Percentiles rank a stretch among this genome's conserved stretches.
phyloP scores from a whole-genome alignment of 1,140 invertebrate genomes.

The Daktulosphaira vitifoliae region DNA sequence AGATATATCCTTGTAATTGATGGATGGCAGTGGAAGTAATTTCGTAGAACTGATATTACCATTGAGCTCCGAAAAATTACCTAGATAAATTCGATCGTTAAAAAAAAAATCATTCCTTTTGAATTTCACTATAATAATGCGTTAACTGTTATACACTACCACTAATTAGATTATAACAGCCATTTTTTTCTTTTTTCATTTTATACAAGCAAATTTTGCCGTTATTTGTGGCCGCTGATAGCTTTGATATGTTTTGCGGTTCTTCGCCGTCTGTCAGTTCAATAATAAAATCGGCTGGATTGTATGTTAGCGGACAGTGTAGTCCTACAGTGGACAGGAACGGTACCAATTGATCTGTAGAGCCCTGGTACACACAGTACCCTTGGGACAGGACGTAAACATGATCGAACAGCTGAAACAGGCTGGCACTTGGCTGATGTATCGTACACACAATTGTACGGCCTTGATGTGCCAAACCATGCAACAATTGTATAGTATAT shows the following conservation, averaged over 20 bases:
- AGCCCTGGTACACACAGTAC: slow-evolving; percentile 66
- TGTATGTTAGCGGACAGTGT: slow-evolving; percentile 68
- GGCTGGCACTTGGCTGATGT: slow-evolving; percentile 70
- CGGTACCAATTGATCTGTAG: slow-evolving; percentile 56
- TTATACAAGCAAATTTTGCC: slow-evolving; percentile 38
- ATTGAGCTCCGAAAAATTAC: slow-evolving; percentile 3
- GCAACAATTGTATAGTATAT: slow-evolving; percentile 54
- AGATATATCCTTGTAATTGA: slow-evolving; percentile 9
- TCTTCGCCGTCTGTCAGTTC: slow-evolving; percentile 40
- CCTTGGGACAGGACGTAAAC: slow-evolving; percentile 59
- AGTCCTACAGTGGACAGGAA: slow-evolving; percentile 57
- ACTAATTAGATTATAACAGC: too few species aligned
- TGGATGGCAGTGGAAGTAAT: slow-evolving; percentile 11
- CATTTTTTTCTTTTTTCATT: neutral
- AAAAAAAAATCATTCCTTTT: too few species aligned
- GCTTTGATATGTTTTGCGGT: slow-evolving; percentile 37
- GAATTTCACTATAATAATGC: neutral
- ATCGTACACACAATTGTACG: slow-evolving; percentile 73
- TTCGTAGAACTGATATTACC: neutral
- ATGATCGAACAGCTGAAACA: slow-evolving; percentile 68
- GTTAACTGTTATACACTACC: too few species aligned
- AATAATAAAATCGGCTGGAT: slow-evolving; percentile 63
- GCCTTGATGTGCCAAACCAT: slow-evolving; percentile 53
- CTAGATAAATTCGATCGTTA: neutral
- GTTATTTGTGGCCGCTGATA: slow-evolving; percentile 39